These are phyloP conservation scores for Drosophila conformis DNA, from an alignment of 2,888 invertebrate species.

Conservation along the genomic window DNA sequence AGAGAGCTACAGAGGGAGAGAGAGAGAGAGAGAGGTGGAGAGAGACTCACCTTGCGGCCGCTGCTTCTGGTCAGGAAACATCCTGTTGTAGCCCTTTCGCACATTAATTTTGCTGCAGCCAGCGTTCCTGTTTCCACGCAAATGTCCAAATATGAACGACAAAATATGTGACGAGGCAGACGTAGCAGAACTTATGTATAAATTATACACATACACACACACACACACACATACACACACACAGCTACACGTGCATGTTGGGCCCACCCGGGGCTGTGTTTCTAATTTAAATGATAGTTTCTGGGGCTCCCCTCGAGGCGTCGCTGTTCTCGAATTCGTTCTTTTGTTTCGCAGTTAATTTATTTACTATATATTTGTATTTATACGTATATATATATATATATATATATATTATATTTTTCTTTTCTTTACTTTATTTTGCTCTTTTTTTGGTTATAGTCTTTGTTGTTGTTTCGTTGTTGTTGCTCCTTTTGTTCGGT, in stretches of 20 bases:
- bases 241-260: constrained; percentile 6
- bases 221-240: constrained; percentile 3
- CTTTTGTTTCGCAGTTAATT: constrained; percentile 49
- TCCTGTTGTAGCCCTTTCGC: constrained; percentile 90
- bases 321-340: constrained; percentile 49
- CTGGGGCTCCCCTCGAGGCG: constrained; percentile 32
- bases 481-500: constrained; percentile 59
- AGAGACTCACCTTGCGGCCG: constrained; percentile 83
- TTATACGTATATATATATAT: not conserved
- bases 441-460: constrained; percentile 22
- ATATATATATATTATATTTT: constrained; percentile 12
- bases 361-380: constrained; percentile 28
- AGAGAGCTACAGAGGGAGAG: not conserved
- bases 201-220: constrained; percentile 22
- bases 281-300: constrained; percentile 71
- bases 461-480: constrained; percentile 42
- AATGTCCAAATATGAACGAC: constrained; percentile 38
- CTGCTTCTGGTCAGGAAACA: constrained; percentile 87
- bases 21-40: not conserved
- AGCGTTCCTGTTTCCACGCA: constrained; percentile 50
- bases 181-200: constrained; percentile 34
- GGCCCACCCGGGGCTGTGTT: constrained; percentile 38
- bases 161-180: constrained; percentile 12
- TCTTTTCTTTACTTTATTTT: constrained; percentile 12
- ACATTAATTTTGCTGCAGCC: constrained; percentile 86